phyloP scores from a whole-genome alignment of 2,888 invertebrate genomes.

The Meloe dianella region DNA sequence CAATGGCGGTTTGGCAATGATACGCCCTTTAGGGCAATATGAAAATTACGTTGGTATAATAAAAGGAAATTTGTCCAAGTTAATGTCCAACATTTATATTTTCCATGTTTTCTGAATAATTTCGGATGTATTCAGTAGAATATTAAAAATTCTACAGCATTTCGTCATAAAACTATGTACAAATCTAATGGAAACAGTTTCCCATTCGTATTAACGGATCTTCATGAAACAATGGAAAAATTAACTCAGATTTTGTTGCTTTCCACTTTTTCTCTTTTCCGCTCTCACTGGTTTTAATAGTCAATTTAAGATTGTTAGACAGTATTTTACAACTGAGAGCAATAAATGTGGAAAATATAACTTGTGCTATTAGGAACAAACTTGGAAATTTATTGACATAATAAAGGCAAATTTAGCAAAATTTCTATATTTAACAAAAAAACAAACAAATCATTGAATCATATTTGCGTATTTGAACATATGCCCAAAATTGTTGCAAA shows the following conservation, averaged over 20 bases:
- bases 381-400: not conserved
- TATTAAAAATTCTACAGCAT: too few relatives aligned
- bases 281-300: not conserved
- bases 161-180: too few relatives aligned
- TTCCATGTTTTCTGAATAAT: too few relatives aligned
- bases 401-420: not conserved
- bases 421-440: not conserved
- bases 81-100: too few relatives aligned
- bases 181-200: too few relatives aligned
- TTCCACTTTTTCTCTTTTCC: not conserved
- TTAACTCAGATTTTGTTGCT: not conserved
- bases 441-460: not conserved
- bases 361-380: too few relatives aligned
- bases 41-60: not conserved
- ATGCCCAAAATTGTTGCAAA: not conserved
- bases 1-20: not conserved
- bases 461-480: not conserved
- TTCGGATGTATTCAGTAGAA: too few relatives aligned
- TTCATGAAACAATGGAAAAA: not conserved
- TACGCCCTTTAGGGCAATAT: not conserved
- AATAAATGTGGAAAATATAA: not conserved
- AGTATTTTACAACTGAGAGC: not conserved
- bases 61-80: not conserved
- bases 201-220: too few relatives aligned
- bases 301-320: not conserved